phyloP scores from a whole-genome alignment of 2,888 invertebrate species.

The Heliconius hortense region DNA sequence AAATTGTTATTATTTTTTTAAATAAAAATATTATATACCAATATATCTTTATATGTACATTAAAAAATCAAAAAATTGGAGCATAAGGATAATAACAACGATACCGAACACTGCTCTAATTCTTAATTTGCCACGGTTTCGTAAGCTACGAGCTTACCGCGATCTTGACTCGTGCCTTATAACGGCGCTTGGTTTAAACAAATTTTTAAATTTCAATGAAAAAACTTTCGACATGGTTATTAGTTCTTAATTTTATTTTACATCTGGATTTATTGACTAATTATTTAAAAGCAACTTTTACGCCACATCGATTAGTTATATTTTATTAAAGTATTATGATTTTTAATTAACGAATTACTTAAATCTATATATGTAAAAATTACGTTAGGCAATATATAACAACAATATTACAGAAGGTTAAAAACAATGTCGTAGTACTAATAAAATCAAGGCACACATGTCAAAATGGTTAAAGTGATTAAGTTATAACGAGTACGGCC shows the following conservation, averaged over 20 bases:
- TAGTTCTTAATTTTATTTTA: constrained; percentile 23
- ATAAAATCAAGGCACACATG: constrained; percentile 30
- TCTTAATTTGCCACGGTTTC: constrained; percentile 62
- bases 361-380: background rate
- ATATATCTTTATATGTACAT: background rate
- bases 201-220: background rate
- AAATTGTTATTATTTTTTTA: background rate
- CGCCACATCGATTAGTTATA: background rate
- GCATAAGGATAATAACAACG: constrained; percentile 26
- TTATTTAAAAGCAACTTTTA: background rate
- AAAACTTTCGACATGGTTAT: constrained; percentile 3
- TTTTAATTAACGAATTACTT: background rate
- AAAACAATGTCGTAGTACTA: constrained; percentile 25
- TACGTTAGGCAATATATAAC: background rate
- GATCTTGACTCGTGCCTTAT: constrained; percentile 32
- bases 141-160: constrained; percentile 50
- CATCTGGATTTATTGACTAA: background rate
- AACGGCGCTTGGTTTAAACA: constrained; percentile 6
- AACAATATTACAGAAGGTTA: constrained; percentile 6
- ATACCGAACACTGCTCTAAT: constrained; percentile 55
- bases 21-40: background rate
- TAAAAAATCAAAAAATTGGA: background rate
- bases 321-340: background rate
- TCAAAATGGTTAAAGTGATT: constrained; percentile 30
- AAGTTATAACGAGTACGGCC: constrained; percentile 29